Base-by-base conservation (phyloP, 1,140 invertebrate genomes). In the Zeugodacus cucurbitae region DNA sequence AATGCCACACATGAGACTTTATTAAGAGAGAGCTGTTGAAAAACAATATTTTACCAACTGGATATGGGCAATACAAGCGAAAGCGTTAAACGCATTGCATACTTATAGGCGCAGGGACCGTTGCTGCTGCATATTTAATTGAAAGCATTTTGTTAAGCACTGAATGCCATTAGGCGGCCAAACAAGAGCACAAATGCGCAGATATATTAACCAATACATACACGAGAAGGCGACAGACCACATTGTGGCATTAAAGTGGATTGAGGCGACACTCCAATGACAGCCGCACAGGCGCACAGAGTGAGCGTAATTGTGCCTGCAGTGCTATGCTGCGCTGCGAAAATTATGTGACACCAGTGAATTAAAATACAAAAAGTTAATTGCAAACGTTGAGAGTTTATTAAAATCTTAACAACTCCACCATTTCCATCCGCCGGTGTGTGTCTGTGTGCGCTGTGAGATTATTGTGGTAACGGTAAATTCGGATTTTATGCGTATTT, bases 61-160 rank as follows among this genome's bases (percentile, higher is more conserved):
- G 14, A 54, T 26, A 62, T 62, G 26, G 26, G n/a, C n/a, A 62
- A n/a, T 26, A 3, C 4, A 17, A 26, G 22, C 34, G 67, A 22
- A 74, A 8, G 34, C 48, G 1, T 4, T 37, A 74, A 74, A 6
- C 20, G 11, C 67, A 22, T 74, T 34, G 67, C 67, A 74, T 74
- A 74, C 37, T 74, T 74, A 37, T 74, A 41, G 67, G 67, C 41
- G 67, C 34, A 74, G 20, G 7, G 26, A 4, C n/a, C 34, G 67
- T 3, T 10, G 64, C 14, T 74, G 67, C 34, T 74, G 67, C 67
- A 74, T 74, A 74, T 74, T 74, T 74, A 74, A 74, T 74, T 32
- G 34, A 74, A 74, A 74, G 1, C 11, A 22, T 74, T 74, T 37
- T 74, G 34, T 37, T 22, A 34, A 37, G 7, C 32, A 22, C 4